These are phyloP conservation scores for Drosophila yakuba DNA, from an alignment of 1,140 invertebrate genomes.

Conservation along the genomic window DNA sequence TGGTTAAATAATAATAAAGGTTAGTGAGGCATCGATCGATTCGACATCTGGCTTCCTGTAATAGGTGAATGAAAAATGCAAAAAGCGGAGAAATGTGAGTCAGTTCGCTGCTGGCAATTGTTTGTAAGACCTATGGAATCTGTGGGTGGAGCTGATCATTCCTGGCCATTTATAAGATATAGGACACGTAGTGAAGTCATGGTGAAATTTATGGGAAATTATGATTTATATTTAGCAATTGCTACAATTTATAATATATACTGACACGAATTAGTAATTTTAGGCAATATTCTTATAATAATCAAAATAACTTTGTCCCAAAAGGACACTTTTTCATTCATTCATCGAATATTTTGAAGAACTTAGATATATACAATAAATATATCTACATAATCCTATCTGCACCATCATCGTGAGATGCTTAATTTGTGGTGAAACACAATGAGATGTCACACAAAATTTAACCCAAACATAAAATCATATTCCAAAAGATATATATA, in stretches of 20 bases:
- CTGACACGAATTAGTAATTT: too few relatives aligned
- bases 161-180: neutral
- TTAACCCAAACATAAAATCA: constrained; percentile 29
- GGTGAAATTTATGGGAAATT: too few relatives aligned
- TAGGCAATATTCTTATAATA: too few relatives aligned
- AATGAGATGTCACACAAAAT: constrained; percentile 37
- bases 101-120: constrained; percentile 36
- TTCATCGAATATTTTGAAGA: too few relatives aligned
- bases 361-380: neutral
- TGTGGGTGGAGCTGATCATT: constrained; percentile 16
- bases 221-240: neutral
- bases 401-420: constrained; percentile 31
- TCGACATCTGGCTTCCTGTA: constrained; percentile 23
- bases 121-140: constrained; percentile 17
- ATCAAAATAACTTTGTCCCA: too few relatives aligned
- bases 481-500: constrained; percentile 25
- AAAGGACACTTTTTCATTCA: too few relatives aligned
- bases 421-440: constrained; percentile 22
- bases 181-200: neutral
- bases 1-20: constrained; percentile 28
- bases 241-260: too few relatives aligned
- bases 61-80: constrained; percentile 41
- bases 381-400: neutral
- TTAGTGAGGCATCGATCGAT: constrained; percentile 42
- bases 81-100: constrained; percentile 52